Base-by-base conservation (phyloP, 1,140 invertebrate genomes). In the Vanessa tameamea region DNA sequence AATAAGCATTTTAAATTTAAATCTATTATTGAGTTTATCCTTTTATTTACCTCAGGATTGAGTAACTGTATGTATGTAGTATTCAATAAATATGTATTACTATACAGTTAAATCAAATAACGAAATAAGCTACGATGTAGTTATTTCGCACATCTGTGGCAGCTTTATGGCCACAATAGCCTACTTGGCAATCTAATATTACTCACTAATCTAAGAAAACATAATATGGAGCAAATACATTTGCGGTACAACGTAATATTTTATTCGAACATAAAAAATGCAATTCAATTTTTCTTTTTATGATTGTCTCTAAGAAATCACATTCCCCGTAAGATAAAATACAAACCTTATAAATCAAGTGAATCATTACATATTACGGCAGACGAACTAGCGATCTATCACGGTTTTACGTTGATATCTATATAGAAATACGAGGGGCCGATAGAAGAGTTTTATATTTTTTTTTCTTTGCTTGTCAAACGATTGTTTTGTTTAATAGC, bases 151-250 rank as follows among this genome's bases (percentile, higher is more conserved):
- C 26, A 53, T 68, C 51, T 68, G 51, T 57, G 26, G 48, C 31
- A 43, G 55, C 55, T 68, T 68, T 68, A 68, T 20, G 66, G 47
- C 7, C 26, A 68, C 66, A 68, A 50, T 75, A 76, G 75, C 69
- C 57, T 72, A 64, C 53, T 72, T 57, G 61, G 71, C 59, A 26
- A 43, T 69, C 37, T 61, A 69, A 51, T 69, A 59, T 69, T 61
- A 55, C 20, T 26, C 50, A 26, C 23, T 43, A 64, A 65, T 65
- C 16, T 65, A 12, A 47, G 64, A 65, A 65, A 48, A 48, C 13
- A 50, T 50, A 23, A 26, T 26, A 57, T 23, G 3, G 3, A 23
- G 26, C 53, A 23, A 57, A 23, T 57, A n/a, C 20, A 20, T 57
- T 23, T 57, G 53, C 53, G 53, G 53, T 57, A 23, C 20, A 57